Percentiles rank a stretch among this genome's conserved stretches.
These are phyloP conservation scores for Heliopora coerulea DNA, from an alignment of 92 coral and sea anemone species.

Conservation along the genomic window DNA sequence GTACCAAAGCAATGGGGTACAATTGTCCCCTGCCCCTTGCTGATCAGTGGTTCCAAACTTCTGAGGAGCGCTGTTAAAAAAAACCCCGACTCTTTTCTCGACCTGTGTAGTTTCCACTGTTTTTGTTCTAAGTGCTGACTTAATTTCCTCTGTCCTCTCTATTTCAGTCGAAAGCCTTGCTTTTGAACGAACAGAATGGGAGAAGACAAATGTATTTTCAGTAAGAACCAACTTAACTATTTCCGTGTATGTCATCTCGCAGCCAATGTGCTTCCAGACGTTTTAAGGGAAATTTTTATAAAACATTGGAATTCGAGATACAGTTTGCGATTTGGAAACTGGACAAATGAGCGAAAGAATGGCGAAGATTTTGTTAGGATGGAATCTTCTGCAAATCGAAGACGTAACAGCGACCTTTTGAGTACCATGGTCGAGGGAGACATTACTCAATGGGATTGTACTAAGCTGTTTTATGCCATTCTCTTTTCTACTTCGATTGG, in stretches of 20 bases:
- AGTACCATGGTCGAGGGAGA: conserved; percentile 17
- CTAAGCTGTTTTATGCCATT: conserved; percentile 48
- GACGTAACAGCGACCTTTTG: conserved; percentile 13
- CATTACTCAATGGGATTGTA: conserved; percentile 24
- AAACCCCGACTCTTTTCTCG: too few species aligned
- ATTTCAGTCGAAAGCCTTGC: background rate
- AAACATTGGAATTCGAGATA: conserved; percentile 9
- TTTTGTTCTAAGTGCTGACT: too few species aligned
- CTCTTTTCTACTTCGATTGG: conserved; percentile 56
- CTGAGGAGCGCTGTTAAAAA: too few species aligned
- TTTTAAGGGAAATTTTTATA: conserved; percentile 5
- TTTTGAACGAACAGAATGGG: conserved; percentile 1
- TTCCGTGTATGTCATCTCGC: conserved; percentile 42
- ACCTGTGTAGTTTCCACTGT: too few species aligned
- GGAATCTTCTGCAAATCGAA: conserved; percentile 11
- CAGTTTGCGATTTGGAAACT: conserved; percentile 2
- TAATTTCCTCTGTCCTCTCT: background rate
- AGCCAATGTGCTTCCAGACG: conserved; percentile 21
- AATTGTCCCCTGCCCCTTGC: too few species aligned
- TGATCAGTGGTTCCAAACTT: too few species aligned
- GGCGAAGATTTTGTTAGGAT: conserved; percentile 30
- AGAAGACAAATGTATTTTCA: conserved; percentile 26
- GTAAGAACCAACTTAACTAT: conserved; percentile 22
- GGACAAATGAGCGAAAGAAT: conserved; percentile 11
- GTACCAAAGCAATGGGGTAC: too few species aligned